Base-by-base conservation (phyloP, 2,888 invertebrate genomes). In the Aspidapion aeneum region DNA sequence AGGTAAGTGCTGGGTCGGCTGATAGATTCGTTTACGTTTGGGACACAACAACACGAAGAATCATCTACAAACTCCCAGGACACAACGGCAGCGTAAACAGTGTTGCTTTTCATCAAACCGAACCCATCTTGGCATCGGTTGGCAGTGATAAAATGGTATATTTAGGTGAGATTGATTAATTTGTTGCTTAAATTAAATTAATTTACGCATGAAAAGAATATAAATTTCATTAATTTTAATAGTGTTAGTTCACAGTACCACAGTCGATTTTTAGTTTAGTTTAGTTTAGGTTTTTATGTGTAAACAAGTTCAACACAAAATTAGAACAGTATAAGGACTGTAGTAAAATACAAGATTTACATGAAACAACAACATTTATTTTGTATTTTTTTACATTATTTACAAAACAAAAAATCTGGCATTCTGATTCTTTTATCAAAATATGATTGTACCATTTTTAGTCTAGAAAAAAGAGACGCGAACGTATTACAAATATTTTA, bases 71-170 rank as follows among this genome's bases (percentile, higher is more conserved):
- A 82, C 84, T 99, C 70, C 98, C 99, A 0, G 99, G 99, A 0
- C 99, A 99, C 80, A 93, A 95, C 80, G 99, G 99, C 49, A 91
- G 96, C 66, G 96, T 99, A 21, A 98, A 98, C 77, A 96, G 95
- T 78, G 90, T 96, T 1, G 93, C 94, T 79, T 97, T 99, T 79
- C 98, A 99, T 81, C 93, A 92, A 0, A 87, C 86, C 35, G 98
- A 99, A 79, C 94, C 98, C 2, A 90, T 99, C 60, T 89, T 98
- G 70, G 85, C 94, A 50, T 98, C 98, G 0, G 95, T 90, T 9
- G 93, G 95, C 50, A 97, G 96, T 80, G 99, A 99, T 80, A 98
- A 98, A 80, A 92, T 92, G 73, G 85, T 99, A 64, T 99, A 91
- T 79, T 82, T 99, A 66, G 98, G 99, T 48, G 98, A 99, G 85